Evolutionary conservation across 1,140 invertebrate species (phyloP).

Genomic region (Thaumatotibia leucotreta): DNA sequence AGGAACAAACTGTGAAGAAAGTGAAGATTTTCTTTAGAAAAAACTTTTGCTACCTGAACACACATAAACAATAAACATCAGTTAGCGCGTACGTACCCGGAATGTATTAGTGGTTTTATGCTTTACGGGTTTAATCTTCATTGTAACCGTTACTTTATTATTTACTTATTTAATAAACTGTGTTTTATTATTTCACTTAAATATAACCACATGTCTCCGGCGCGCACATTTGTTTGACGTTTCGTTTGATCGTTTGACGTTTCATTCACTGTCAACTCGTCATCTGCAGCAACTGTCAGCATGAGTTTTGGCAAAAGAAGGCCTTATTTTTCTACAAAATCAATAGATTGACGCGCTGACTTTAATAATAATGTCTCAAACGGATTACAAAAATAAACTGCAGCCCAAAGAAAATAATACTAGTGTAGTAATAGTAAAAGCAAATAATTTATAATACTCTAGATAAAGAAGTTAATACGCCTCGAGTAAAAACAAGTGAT

Average conservation of each 20-base stretch:
- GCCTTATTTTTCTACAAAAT: not conserved
- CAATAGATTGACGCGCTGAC: no score
- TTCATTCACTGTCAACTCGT: not conserved
- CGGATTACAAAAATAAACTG: no score
- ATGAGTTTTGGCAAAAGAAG: not conserved
- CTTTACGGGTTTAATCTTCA: constrained; percentile 86
- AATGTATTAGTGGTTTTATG: constrained; percentile 90
- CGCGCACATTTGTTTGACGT: constrained; percentile 10
- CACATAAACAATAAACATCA: constrained; percentile 18
- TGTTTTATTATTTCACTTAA: not conserved
- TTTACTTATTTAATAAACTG: not conserved
- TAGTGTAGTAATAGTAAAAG: no score
- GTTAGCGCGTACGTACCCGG: constrained; percentile 78
- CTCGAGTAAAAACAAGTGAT: no score
- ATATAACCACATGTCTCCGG: constrained; percentile 14
- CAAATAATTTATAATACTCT: no score
- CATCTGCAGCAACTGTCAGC: not conserved
- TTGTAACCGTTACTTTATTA: constrained; percentile 48
- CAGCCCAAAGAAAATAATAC: no score
- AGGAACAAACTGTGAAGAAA: constrained; percentile 86
- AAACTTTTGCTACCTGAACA: constrained; percentile 13
- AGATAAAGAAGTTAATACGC: no score
- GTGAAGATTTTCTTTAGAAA: constrained; percentile 20
- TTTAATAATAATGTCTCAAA: no score
- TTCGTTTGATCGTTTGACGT: no score